Evolutionary conservation across 2,113 vertebrate genomes (phyloP).

Genomic region (Zingel zingel): DNA sequence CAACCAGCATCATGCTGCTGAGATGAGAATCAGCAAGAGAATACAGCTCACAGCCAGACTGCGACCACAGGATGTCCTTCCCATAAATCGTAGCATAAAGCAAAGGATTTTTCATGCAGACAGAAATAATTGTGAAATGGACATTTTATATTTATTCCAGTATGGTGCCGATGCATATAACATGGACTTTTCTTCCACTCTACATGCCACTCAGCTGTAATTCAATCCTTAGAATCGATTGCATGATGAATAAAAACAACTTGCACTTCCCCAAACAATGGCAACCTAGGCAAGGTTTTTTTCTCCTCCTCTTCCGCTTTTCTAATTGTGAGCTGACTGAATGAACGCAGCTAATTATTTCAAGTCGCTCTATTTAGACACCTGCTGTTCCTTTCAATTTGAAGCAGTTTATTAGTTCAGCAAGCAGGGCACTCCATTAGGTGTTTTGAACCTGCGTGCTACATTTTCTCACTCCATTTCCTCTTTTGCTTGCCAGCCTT

Average conservation of each 20-base stretch:
- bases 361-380: slow-evolving; percentile 78
- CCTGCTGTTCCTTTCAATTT: slow-evolving; percentile 82
- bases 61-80: slow-evolving; percentile 7
- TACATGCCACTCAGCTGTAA: slow-evolving; percentile 56
- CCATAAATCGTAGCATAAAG: slow-evolving; percentile 38
- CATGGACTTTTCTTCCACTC: slow-evolving; percentile 53
- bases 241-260: slow-evolving; percentile 62
- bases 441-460: slow-evolving; percentile 76
- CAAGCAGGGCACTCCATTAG: slow-evolving; percentile 79
- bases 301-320: slow-evolving; percentile 28
- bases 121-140: slow-evolving; percentile 23
- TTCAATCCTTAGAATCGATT: slow-evolving; percentile 69
- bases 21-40: slow-evolving; percentile 42
- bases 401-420: slow-evolving; percentile 80
- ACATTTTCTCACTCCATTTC: slow-evolving; percentile 79
- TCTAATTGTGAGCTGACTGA: slow-evolving; percentile 63
- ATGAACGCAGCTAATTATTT: slow-evolving; percentile 77
- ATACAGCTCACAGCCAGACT: slow-evolving; percentile 32
- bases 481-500: slow-evolving; percentile 68
- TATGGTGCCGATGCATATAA: slow-evolving; percentile 39
- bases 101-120: slow-evolving; percentile 29
- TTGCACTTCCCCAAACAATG: slow-evolving; percentile 50
- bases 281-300: slow-evolving; percentile 12
- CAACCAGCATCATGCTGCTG: slow-evolving; percentile 27
- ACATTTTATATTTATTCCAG: slow-evolving; percentile 22